These are phyloP conservation scores for Hyposoter dolosus DNA, from an alignment of 2,888 invertebrate genomes.

Conservation along the genomic window DNA sequence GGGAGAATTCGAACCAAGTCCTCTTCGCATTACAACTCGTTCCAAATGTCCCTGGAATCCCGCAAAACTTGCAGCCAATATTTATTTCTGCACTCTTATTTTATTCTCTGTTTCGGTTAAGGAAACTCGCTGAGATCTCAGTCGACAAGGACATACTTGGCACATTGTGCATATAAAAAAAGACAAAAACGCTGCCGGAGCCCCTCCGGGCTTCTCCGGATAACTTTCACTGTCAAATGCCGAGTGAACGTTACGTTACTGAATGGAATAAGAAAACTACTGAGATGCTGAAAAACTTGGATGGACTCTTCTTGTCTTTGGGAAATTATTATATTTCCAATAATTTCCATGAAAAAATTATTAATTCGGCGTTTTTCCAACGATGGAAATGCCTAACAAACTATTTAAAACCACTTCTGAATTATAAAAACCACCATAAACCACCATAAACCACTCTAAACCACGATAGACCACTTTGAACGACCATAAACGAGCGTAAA, in stretches of 20 bases:
- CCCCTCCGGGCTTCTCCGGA: constrained; percentile 67
- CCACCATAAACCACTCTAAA: neutral
- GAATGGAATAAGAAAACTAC: constrained; percentile 13
- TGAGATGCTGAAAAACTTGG: constrained; percentile 66
- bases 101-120: constrained; percentile 50
- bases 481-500: no score
- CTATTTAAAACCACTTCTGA: no score
- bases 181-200: constrained; percentile 1
- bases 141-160: constrained; percentile 29
- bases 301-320: constrained; percentile 48
- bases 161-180: constrained; percentile 33
- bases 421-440: neutral
- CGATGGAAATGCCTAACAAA: no score
- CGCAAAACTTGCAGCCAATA: neutral
- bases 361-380: no score
- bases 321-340: neutral
- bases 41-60: neutral
- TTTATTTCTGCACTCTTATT: neutral
- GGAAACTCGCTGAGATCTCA: constrained; percentile 44
- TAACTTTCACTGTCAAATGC: constrained; percentile 81
- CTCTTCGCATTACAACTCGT: neutral
- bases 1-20: neutral
- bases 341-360: no score
- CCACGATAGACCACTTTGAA: neutral
- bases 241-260: constrained; percentile 74